These are phyloP conservation scores for Metallyticus violacea DNA, from an alignment of 2,888 invertebrate genomes.

Conservation along the genomic window DNA sequence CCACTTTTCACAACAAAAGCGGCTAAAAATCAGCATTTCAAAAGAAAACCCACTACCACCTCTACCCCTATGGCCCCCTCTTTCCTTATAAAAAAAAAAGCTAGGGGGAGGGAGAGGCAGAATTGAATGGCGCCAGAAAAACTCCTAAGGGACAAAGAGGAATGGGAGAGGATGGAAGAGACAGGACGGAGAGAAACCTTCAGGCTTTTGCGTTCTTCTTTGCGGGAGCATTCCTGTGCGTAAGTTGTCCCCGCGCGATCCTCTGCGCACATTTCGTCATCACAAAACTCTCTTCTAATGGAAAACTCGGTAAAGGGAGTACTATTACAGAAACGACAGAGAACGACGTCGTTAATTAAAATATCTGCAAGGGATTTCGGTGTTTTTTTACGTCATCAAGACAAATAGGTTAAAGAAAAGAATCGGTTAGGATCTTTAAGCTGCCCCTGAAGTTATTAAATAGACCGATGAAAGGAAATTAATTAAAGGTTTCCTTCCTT, in stretches of 20 bases:
- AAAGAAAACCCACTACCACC: background rate
- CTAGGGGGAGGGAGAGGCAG: background rate
- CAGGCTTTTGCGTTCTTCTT: background rate
- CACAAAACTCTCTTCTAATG: too few species aligned
- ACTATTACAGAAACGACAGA: background rate
- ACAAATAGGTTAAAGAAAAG: background rate
- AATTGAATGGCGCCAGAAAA: background rate
- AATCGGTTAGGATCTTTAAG: background rate
- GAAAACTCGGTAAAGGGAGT: background rate
- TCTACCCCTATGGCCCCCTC: background rate
- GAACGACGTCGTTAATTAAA: background rate
- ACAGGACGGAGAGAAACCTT: background rate
- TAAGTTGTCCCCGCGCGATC: background rate
- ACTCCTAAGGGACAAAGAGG: background rate
- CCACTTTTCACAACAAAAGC: constrained; percentile 7
- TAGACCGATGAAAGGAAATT: background rate
- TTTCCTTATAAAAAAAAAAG: background rate
- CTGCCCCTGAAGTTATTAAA: background rate
- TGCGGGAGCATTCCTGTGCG: background rate
- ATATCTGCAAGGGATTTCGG: background rate
- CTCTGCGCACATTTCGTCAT: background rate
- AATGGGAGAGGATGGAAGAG: too few species aligned
- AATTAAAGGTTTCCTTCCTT: background rate
- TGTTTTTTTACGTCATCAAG: background rate
- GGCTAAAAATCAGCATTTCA: constrained; percentile 13